Percentiles rank a stretch among this genome's conserved stretches.
These are phyloP conservation scores for Orgyia antiqua DNA, from an alignment of 2,888 invertebrate species.

Conservation along the genomic window DNA sequence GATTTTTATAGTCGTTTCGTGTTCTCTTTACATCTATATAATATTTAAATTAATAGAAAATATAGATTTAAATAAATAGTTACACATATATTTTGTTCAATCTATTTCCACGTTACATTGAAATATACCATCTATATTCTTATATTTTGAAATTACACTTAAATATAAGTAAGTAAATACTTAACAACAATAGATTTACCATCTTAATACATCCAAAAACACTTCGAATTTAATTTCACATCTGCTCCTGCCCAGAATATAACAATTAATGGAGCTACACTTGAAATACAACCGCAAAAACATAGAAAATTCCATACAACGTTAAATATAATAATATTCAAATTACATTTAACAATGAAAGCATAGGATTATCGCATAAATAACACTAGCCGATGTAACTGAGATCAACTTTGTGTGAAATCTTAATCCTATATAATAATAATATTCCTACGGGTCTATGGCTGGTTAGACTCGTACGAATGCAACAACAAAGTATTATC, in stretches of 20 bases:
- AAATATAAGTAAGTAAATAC: conserved; percentile 53
- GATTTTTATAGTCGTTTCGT: conserved; percentile 8
- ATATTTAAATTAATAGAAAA: conserved; percentile 23
- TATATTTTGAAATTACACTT: conserved; percentile 37
- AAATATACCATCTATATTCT: conserved; percentile 31
- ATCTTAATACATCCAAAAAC: conserved; percentile 48
- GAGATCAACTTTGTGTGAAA: conserved; percentile 33
- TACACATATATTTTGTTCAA: too few species aligned
- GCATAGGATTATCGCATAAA: conserved; percentile 51
- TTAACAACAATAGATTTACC: conserved; percentile 66
- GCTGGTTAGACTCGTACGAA: conserved; percentile 70
- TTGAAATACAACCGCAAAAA: conserved; percentile 51
- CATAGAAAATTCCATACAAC: conserved; percentile 55
- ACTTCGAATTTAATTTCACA: conserved; percentile 37
- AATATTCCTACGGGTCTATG: conserved; percentile 64
- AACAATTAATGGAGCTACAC: conserved; percentile 32
- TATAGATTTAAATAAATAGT: conserved; percentile 22
- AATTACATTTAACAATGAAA: conserved; percentile 71
- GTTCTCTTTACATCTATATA: conserved; percentile 17
- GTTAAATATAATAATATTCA: conserved; percentile 48
- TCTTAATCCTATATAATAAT: conserved; percentile 30
- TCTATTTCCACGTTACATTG: too few species aligned
- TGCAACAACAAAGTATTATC: conserved; percentile 35
- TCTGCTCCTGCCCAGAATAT: conserved; percentile 43
- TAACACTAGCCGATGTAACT: conserved; percentile 39